Percentiles rank a stretch among this genome's conserved stretches.
Evolutionary conservation across 1,140 invertebrate species (phyloP).

Genomic region (Bicyclus anynana): DNA sequence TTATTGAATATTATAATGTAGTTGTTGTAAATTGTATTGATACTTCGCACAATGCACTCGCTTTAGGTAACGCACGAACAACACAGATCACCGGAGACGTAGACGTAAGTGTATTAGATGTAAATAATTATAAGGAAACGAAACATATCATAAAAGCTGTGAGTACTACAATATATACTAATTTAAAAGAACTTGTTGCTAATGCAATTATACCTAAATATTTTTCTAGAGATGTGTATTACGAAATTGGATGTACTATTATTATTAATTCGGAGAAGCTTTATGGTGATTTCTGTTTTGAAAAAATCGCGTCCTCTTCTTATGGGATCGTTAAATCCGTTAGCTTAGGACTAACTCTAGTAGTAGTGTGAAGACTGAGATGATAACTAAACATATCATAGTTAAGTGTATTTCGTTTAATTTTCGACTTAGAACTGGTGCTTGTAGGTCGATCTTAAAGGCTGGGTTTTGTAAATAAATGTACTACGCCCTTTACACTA

Average conservation of each 20-base stretch:
- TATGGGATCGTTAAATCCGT: slow-evolving; percentile 70
- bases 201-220: slow-evolving; percentile 73
- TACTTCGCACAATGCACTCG: slow-evolving; percentile 60
- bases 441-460: slow-evolving; percentile 75
- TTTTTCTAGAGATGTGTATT: slow-evolving; percentile 76
- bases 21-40: slow-evolving; percentile 53
- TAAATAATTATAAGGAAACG: slow-evolving; percentile 64
- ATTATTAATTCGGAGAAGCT: slow-evolving; percentile 60
- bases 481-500: slow-evolving; percentile 69
- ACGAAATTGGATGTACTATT: slow-evolving; percentile 57
- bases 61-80: slow-evolving; percentile 62
- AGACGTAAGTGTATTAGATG: slow-evolving; percentile 56
- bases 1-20: slow-evolving; percentile 53
- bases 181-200: slow-evolving; percentile 69
- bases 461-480: slow-evolving; percentile 75
- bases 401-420: slow-evolving; percentile 70
- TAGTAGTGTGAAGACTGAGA: slow-evolving; percentile 75
- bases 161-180: slow-evolving; percentile 75
- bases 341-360: slow-evolving; percentile 73
- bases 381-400: slow-evolving; percentile 73
- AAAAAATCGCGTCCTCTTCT: slow-evolving; percentile 73
- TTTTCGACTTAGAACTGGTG: slow-evolving; percentile 75
- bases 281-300: slow-evolving; percentile 65
- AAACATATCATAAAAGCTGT: slow-evolving; percentile 75
- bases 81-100: slow-evolving; percentile 47